Base-by-base conservation (phyloP, 2,113 vertebrate species). In the Donacobius atricapilla region DNA sequence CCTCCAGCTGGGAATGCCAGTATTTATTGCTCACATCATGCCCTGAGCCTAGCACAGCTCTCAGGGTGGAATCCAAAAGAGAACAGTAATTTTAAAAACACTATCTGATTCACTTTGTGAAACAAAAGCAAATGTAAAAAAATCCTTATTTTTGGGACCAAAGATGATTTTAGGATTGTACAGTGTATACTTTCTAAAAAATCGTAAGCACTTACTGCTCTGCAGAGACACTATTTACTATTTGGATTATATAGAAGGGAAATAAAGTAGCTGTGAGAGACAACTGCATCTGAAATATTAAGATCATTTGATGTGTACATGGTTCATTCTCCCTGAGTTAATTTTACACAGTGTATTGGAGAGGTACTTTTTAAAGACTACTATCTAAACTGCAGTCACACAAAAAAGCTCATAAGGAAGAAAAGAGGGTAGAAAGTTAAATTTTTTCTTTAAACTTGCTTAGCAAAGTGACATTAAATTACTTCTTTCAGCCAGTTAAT, bases 151-250 rank as follows among this genome's bases (percentile, higher is more conserved):
- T 91, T 76, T 37, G 21, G 53, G 70, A 93, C 94, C 94, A 96
- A 96, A 95, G 82, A 95, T 65, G 13, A 86, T 88, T 93, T 89
- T 93, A 90, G 60, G 80, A 23, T 90, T 93, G 83, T 90, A 88
- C n/a, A 92, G 71, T 63, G n/a, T 88, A 83, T 76, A 39, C 54
- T 96, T 91, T 44, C 68, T 73, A 83, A 58, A 89, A 93, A 64
- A 51, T 64, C 53, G 84, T 79, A 79, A 94, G 79, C 91, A 80
- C 86, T 91, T 95, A 61, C 2, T 91, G 40, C 51, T 92, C 76
- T 91, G 37, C 19, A 72, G 88, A 94, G 79, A 75, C 16, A 7
- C 56, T 78, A 58, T 71, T 86, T 95, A 51, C 63, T 69, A 1
- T 63, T 70, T 94, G 84, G 30, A 51, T 91, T 78, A 45, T 71